phyloP scores from a whole-genome alignment of 2,888 invertebrate species.

The Choristoneura rosaceana region DNA sequence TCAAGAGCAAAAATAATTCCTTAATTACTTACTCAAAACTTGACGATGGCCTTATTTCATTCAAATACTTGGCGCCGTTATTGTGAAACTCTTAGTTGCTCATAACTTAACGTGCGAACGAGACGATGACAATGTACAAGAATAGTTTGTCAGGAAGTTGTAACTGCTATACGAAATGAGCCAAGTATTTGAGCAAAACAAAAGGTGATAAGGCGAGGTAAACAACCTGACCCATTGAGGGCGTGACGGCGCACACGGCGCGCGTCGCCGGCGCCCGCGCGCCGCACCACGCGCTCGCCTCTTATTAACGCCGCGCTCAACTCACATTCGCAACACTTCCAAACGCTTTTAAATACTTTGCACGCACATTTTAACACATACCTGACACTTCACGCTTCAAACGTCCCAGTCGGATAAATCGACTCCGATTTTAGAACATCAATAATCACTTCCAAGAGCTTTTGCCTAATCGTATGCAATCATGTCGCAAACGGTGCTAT shows the following conservation, averaged over 20 bases:
- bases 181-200: constrained; percentile 81
- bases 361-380: constrained; percentile 56
- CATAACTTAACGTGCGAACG: constrained; percentile 36
- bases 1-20: neutral
- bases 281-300: constrained; percentile 48
- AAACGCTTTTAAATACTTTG: constrained; percentile 68
- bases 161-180: constrained; percentile 62
- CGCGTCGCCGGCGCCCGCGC: constrained; percentile 48
- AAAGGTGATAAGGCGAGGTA: constrained; percentile 84
- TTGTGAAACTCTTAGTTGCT: constrained; percentile 31
- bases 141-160: constrained; percentile 60
- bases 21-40: constrained; percentile 8
- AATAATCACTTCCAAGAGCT: constrained; percentile 36
- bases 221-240: constrained; percentile 83
- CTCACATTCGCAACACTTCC: constrained; percentile 57
- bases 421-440: constrained; percentile 6
- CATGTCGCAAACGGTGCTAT: constrained; percentile 46
- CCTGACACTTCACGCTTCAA: constrained; percentile 20
- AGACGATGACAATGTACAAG: constrained; percentile 38
- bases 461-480: constrained; percentile 45
- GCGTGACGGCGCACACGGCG: constrained; percentile 62
- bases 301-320: constrained; percentile 54
- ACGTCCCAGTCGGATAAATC: constrained; percentile 30
- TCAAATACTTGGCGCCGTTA: constrained; percentile 20
- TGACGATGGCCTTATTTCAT: constrained; percentile 22